phyloP scores from a whole-genome alignment of 64 coral and sea anemone genomes.

The Montipora cactus region DNA sequence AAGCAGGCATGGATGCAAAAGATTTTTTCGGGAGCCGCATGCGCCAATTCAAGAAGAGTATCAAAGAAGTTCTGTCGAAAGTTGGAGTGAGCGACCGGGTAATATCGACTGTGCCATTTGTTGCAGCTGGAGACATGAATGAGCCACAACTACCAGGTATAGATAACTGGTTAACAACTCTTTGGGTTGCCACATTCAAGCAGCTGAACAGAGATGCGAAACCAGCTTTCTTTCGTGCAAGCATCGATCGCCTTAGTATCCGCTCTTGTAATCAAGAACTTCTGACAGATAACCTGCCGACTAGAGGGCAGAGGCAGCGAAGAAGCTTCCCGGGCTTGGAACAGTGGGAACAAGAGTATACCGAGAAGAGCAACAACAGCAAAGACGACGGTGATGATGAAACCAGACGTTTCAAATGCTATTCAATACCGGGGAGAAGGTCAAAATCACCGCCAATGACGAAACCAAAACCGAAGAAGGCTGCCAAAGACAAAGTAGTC shows the following conservation, averaged over 20 bases:
- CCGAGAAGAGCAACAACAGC: neutral
- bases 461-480: neutral
- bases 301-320: neutral
- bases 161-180: conserved; percentile 18
- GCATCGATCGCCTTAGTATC: neutral
- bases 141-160: conserved; percentile 38
- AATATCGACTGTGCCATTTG: conserved; percentile 21
- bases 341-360: neutral
- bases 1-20: neutral
- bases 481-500: neutral
- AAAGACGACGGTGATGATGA: neutral
- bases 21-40: conserved; percentile 12
- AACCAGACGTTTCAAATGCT: neutral
- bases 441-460: neutral
- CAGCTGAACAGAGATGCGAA: conserved; percentile 2
- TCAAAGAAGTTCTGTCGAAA: neutral
- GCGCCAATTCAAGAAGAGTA: conserved; percentile 27
- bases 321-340: conserved; percentile 22
- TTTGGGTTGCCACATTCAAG: conserved; percentile 65
- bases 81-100: conserved; percentile 6
- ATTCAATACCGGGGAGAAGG: neutral
- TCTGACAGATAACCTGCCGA: neutral
- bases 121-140: conserved; percentile 41
- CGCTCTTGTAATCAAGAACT: neutral
- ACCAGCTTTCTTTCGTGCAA: conserved; percentile 9